Evolutionary conservation across 1,140 invertebrate species (phyloP).

Genomic region (Globodera rostochiensis): DNA sequence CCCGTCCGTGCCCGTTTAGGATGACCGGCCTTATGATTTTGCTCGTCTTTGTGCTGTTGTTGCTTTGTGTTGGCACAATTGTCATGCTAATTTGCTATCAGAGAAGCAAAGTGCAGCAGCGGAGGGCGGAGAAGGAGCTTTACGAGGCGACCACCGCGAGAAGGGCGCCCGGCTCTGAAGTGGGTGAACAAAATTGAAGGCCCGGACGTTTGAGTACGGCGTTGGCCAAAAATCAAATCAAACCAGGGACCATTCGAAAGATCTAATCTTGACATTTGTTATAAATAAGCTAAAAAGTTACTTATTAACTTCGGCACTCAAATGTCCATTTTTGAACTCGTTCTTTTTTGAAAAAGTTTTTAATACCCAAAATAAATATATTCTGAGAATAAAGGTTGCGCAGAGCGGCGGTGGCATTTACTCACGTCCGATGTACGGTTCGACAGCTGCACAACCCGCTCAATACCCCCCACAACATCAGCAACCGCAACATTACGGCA

Average conservation of each 20-base stretch:
- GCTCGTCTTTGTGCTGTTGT: slow-evolving; percentile 59
- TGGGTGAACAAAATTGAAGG: background rate
- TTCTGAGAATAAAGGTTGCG: no score
- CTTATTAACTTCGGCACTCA: no score
- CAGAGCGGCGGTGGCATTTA: background rate
- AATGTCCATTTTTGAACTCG: no score
- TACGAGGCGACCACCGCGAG: slow-evolving; percentile 36
- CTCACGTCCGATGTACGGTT: background rate
- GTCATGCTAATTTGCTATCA: slow-evolving; percentile 63
- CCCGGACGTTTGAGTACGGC: background rate
- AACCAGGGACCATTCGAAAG: no score
- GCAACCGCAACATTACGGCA: background rate
- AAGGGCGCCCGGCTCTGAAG: slow-evolving; percentile 5
- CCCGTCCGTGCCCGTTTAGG: slow-evolving; percentile 38
- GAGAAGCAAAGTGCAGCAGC: slow-evolving; percentile 54
- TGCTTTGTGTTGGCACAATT: slow-evolving; percentile 57
- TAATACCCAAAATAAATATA: no score
- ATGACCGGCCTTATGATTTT: slow-evolving; percentile 62
- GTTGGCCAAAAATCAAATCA: no score
- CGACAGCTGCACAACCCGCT: background rate
- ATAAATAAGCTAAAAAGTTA: no score
- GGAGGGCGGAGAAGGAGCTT: slow-evolving; percentile 56
- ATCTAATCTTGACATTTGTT: no score
- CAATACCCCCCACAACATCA: background rate
- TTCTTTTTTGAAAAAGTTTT: no score